Percentiles rank a stretch among this genome's conserved stretches.
Evolutionary conservation across 2,888 invertebrate species (phyloP).

Genomic region (Nasonovia ribisnigri): DNA sequence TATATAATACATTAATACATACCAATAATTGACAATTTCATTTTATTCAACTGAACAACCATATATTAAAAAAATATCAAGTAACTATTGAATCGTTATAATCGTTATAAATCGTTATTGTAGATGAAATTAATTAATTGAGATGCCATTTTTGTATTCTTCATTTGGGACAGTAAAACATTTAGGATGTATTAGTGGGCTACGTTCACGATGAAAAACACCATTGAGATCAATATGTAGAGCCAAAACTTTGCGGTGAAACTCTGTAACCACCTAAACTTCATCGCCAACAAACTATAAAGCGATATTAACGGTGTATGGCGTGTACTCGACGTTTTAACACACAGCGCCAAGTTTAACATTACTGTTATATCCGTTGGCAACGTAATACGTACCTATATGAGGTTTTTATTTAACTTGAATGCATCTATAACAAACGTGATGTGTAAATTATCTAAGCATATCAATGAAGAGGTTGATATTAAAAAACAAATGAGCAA

Average conservation of each 20-base stretch:
- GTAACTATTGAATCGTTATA: not conserved
- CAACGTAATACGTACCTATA: constrained; percentile 1
- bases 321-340: constrained; percentile 62
- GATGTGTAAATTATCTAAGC: not conserved
- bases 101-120: not conserved
- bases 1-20: not conserved
- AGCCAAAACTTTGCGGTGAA: constrained; percentile 56
- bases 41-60: not conserved
- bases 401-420: constrained; percentile 41
- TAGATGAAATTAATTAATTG: not conserved
- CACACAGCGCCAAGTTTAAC: constrained; percentile 61
- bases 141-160: not conserved
- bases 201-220: constrained; percentile 24
- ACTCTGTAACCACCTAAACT: constrained; percentile 55
- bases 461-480: not conserved
- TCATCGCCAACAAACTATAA: constrained; percentile 53
- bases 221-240: constrained; percentile 48
- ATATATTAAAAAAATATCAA: not conserved
- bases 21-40: not conserved
- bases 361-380: constrained; percentile 60
- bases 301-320: constrained; percentile 52
- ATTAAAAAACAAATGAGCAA: not conserved
- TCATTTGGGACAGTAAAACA: not conserved
- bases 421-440: not conserved
- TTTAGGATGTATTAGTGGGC: constrained; percentile 10